These are phyloP conservation scores for Drosophila repletoides DNA, from an alignment of 1,140 invertebrate species.

Conservation along the genomic window DNA sequence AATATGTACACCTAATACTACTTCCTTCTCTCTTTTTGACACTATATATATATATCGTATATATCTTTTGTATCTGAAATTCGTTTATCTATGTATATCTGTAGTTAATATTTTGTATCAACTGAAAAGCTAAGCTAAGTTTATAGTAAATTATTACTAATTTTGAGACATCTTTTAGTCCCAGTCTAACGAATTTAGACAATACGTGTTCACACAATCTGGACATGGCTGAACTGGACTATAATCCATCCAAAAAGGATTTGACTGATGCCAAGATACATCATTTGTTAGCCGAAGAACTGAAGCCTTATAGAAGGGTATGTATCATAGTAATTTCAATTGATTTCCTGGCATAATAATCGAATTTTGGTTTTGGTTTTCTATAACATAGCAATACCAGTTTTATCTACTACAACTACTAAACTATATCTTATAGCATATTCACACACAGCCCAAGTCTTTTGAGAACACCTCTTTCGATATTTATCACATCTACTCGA, in stretches of 20 bases:
- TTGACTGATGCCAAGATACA: conserved; percentile 96
- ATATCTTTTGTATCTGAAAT: conserved; percentile 56
- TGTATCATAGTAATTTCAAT: conserved; percentile 74
- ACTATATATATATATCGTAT: not conserved
- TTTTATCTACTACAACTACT: conserved; percentile 20
- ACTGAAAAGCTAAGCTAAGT: not conserved
- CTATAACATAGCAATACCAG: conserved; percentile 32
- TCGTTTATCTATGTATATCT: conserved; percentile 62
- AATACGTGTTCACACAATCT: conserved; percentile 91
- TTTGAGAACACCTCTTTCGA: conserved; percentile 8
- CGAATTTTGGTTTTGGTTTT: conserved; percentile 49
- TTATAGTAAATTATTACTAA: not conserved
- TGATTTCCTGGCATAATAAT: conserved; percentile 32
- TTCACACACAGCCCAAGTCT: conserved; percentile 38
- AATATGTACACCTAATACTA: conserved; percentile 15
- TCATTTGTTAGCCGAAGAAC: conserved; percentile 94
- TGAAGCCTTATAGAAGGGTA: conserved; percentile 95
- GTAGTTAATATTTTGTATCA: conserved; percentile 1
- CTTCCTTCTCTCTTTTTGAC: conserved; percentile 1
- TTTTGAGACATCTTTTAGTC: conserved; percentile 84
- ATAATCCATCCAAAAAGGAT: conserved; percentile 95
- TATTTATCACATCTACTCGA: conserved; percentile 21
- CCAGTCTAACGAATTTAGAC: conserved; percentile 91
- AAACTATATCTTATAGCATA: conserved; percentile 16
- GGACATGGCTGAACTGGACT: conserved; percentile 96